phyloP scores from a whole-genome alignment of 2,113 vertebrate genomes.

The Cochlearius cochlearius region DNA sequence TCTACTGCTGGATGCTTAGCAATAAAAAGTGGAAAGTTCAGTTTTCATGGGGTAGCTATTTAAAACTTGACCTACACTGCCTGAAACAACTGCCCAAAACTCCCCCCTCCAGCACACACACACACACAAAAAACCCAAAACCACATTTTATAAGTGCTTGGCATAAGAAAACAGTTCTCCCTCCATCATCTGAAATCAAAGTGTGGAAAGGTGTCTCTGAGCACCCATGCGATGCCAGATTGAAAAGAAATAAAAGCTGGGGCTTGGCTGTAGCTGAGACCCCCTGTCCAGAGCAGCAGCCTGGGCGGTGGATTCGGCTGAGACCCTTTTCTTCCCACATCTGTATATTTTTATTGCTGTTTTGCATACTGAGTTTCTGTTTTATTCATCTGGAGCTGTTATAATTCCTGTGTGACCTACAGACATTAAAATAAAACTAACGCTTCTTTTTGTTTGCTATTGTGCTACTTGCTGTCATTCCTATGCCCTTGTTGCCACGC shows the following conservation, averaged over 20 bases:
- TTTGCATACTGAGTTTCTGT: not conserved
- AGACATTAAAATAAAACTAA: not conserved
- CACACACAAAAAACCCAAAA: not conserved
- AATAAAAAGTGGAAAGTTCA: not conserved
- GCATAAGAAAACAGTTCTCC: not conserved
- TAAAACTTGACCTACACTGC: not conserved
- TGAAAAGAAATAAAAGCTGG: not conserved
- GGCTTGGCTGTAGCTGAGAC: not conserved
- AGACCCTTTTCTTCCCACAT: not conserved
- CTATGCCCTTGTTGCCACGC: not conserved
- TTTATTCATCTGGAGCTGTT: not conserved
- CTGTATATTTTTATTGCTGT: not conserved
- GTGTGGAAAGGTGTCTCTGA: not conserved
- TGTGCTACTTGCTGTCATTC: not conserved
- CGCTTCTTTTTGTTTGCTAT: not conserved
- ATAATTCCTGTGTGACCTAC: not conserved
- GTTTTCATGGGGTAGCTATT: not conserved
- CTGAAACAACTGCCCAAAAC: not conserved
- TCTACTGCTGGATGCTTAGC: not conserved
- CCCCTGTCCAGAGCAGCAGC: not conserved
- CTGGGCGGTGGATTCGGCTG: fast-evolving
- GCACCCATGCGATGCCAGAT: not conserved
- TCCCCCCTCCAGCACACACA: not conserved
- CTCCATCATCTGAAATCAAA: not conserved
- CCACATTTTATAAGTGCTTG: not conserved